Evolutionary conservation across 1,140 invertebrate genomes (phyloP), one percentile per base, ranked within the genome.

Genomic region (Eurosta solidaginis): DNA sequence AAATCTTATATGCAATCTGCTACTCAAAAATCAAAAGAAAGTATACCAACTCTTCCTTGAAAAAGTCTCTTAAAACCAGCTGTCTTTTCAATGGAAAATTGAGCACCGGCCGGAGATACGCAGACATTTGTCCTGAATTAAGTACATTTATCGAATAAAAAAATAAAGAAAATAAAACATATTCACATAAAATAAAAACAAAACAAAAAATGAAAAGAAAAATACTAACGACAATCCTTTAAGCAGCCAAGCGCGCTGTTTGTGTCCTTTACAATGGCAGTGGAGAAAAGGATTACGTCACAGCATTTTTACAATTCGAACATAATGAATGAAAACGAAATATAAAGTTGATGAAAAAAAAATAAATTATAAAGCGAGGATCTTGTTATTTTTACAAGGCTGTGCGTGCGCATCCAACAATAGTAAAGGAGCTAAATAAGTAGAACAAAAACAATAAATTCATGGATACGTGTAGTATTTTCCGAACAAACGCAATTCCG

Each of bases 21-120:
- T 47, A n/a, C 52, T 44, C 27, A 22, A 12, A 4, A 42, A 63
- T 36, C 14, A 25, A 29, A 63, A 63, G 9, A 14, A 44, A 44
- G 17, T 45, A 45, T 44, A 20, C 20, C 20, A 33, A 74, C 45
- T 74, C 44, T 74, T 74, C 44, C 29, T 25, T 59, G 12, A 29
- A 14, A 12, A 40, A 74, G 22, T 14, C 59, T 29, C 20, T n/a
- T 36, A 47, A 45, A 20, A 50, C 36, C 49, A 49, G 59, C 59
- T 68, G 59, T 33, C 40, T 40, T 40, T 68, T n/a, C 59, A 1
- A 2, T 36, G n/a, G 20, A 68, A 68, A 68, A 40, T 27, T 54
- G 40, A 42, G 47, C 77, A 78, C 49, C 68, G 81, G 82, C 80
- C 84, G 84, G 84, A 85, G 84, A 85, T 85, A 85, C 79, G 84